Evolutionary conservation across 1,140 invertebrate species (phyloP).

Genomic region (Protaetia brevitarsis): DNA sequence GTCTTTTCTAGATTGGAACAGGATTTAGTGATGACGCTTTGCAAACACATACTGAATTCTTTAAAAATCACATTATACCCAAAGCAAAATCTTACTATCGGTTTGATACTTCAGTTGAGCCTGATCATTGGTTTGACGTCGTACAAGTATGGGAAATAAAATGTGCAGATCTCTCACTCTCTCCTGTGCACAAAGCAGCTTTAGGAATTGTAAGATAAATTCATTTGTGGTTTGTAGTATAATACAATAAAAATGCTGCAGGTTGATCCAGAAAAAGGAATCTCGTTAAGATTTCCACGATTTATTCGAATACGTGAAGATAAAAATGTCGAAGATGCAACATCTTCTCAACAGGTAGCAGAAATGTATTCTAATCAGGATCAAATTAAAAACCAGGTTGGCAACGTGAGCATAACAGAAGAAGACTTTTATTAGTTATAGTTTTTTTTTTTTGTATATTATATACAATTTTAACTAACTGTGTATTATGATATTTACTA

Average conservation of each 20-base stretch:
- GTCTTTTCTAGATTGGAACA: slow-evolving; percentile 80
- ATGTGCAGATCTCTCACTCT: slow-evolving; percentile 96
- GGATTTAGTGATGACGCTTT: slow-evolving; percentile 95
- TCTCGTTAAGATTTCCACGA: slow-evolving; percentile 93
- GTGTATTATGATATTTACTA: not conserved
- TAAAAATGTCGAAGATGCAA: slow-evolving; percentile 91
- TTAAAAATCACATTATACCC: slow-evolving; percentile 74
- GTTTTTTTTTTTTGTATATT: not conserved
- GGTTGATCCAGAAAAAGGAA: slow-evolving; percentile 89
- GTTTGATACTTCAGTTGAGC: slow-evolving; percentile 70
- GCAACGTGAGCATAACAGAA: slow-evolving; percentile 45
- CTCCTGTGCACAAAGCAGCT: slow-evolving; percentile 90
- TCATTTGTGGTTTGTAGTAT: not conserved
- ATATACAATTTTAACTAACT: not conserved
- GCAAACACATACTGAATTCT: slow-evolving; percentile 69
- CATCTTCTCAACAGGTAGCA: slow-evolving; percentile 82
- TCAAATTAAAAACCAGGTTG: slow-evolving; percentile 79
- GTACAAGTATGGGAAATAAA: slow-evolving; percentile 97
- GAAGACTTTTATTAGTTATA: slow-evolving; percentile 68
- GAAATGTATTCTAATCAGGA: slow-evolving; percentile 86
- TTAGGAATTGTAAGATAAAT: slow-evolving; percentile 80
- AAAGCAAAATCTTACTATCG: slow-evolving; percentile 83
- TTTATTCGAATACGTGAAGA: slow-evolving; percentile 92
- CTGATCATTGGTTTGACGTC: slow-evolving; percentile 95
- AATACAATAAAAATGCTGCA: too few species aligned